Base-by-base conservation (phyloP, 2,113 vertebrate species). In the Motacilla tschutschensis region DNA sequence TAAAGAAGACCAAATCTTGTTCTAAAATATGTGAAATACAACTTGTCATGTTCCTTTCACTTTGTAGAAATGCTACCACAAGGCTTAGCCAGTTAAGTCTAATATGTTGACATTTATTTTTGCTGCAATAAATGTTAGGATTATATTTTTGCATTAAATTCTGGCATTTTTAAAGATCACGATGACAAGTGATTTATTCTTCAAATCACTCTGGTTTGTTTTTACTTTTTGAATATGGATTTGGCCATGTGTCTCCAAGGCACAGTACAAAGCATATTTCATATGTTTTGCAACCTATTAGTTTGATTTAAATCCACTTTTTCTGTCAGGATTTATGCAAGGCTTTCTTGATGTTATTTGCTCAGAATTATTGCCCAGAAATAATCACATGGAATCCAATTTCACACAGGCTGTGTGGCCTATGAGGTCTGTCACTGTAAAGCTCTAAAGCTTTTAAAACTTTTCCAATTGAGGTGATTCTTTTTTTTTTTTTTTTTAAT, bases 21-120 rank as follows among this genome's bases (percentile, higher is more conserved):
- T 96, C 96, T 95, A 97, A 97, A 96, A 97, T 96, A 97, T 94
- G 77, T 95, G 96, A 97, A 97, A 96, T 96, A 93, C 95, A 94
- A 83, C 96, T 96, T 97, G 96, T 97, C 97, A 96, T 96, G 94
- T 97, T 96, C 91, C 74, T 97, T 96, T 97, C 95, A 96, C 92
- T 96, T 96, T 83, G 77, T 87, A 95, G 96, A 97, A 97, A 96
- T 94, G 95, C 95, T 97, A 96, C 95, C 96, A 96, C 95, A 91
- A 96, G 94, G 92, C 95, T 97, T 97, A 91, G 85, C 94, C 96
- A 95, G 97, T 97, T 97, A 96, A 96, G 95, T 96, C 97, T 97
- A 97, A 97, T 97, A 97, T 96, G 97, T 96, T 97, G 97, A 96
- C 97, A 97, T 97, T 97, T 97, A 97, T 97, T 97, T 97, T 97